Evolutionary conservation across 2,797 vertebrate genomes (phyloP), one percentile per base, ranked within the genome.

Genomic region (Florisuga fusca): DNA sequence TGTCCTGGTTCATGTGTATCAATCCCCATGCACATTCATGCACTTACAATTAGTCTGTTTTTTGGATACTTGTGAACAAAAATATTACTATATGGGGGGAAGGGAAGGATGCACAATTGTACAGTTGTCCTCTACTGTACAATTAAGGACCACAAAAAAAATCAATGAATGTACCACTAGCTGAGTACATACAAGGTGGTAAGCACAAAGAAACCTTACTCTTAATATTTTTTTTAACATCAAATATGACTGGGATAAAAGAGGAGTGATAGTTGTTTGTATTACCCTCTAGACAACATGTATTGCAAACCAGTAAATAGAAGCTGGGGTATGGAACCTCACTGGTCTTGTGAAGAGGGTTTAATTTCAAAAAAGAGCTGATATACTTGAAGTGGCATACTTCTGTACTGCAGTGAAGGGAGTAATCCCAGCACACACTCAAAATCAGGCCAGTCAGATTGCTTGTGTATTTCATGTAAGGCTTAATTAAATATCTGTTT

Each of bases 361-460:
- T 93, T 82, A 76, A 69, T 91, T 87, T 94, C 57, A 67, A 84
- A 15, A 72, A 66, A 67, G 51, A 81, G 31, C 64, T 91, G 75
- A 78, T 91, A 46, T 79, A 19, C 31, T 73, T 91, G 55, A 51
- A 26, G 76, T 46, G 58, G 68, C 64, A 78, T 17, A 29, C 66
- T 88, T 93, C 29, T 62, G 26, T 72, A 19, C 50, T 85, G 75
- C 64, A 61, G 15, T 43, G 53, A 80, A 55, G n/a, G 48, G 21
- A 92, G 29, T 73, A 77, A 74, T 91, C 57, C 68, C 48, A 87
- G 63, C 57, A 84, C 22, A 55, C 29, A 22, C 17, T 71, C 63
- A 59, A 87, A 95, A 92, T 84, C 67, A 90, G 89, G 86, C 57
- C 84, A 84, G 53, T 76, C 22, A 33, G 27, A 62, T 72, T 87